Base-by-base conservation (phyloP, 2,113 vertebrate species). In the Lichenostomus cassidix region DNA sequence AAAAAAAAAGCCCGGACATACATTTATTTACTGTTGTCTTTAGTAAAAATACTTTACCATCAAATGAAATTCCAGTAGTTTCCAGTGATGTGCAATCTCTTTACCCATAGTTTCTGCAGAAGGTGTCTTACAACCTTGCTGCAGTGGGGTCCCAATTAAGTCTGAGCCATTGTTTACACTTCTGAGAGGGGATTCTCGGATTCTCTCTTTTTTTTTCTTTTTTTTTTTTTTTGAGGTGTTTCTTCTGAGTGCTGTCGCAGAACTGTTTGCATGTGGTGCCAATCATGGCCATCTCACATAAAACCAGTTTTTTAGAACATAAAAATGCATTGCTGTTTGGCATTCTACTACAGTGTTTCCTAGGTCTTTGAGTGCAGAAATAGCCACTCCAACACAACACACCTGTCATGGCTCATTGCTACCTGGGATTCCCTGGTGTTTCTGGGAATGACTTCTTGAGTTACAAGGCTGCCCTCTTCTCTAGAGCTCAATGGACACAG, bases 371-470 rank as follows among this genome's bases (percentile, higher is more conserved):
- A 53, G 73, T 60, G 35, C 52, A 82, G 69, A 56, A 84, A 27
- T 3, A 81, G 33, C 5, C 47, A 21, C 27, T 70, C 35, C 39
- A 42, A 2, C 14, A 56, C 15, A n/a, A 14, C 29, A 11, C 21
- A 11, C 0, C 0, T 42, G 5, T 41, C 8, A 5, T 33, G 31
- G 9, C 46, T 68, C 21, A 0, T 39, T 81, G 56, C 37, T 87
- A 0, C 46, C 65, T 5, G 1, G 31, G 42, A 16, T 67, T 58
- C 42, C 52, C 19, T 42, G 50, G 9, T 71, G 82, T 33, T 18
- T n/a, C 29, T 80, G 58, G 67, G 25, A 55, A 7, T 19, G 27
- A 42, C n/a, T 63, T 55, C 44, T 39, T 17, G 42, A 63, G 25
- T 53, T 60, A 28, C 16, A 65, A 16, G 21, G 25, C 64, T 91